Percentiles rank a stretch among this genome's conserved stretches.
These are phyloP conservation scores for Xiphias gladius DNA, from an alignment of 2,113 vertebrate genomes.

Conservation along the genomic window DNA sequence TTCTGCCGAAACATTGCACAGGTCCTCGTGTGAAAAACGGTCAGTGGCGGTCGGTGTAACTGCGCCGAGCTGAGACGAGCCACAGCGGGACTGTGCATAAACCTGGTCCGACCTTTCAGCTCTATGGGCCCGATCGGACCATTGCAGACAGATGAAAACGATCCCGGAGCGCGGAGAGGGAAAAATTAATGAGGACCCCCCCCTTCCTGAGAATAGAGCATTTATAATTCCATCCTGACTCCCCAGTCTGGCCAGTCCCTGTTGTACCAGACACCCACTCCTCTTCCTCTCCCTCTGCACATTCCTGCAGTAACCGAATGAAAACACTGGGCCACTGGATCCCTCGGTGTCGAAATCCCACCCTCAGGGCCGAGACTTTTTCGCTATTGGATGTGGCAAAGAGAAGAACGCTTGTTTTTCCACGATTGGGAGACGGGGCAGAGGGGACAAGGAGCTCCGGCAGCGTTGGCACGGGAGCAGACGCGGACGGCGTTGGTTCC, in stretches of 20 bases:
- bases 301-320: constrained; percentile 57
- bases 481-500: neutral
- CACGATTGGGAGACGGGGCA: constrained; percentile 60
- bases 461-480: constrained; percentile 7
- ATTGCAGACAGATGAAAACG: constrained; percentile 45
- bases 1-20: neutral
- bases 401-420: constrained; percentile 67
- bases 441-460: constrained; percentile 5
- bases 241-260: neutral
- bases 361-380: constrained; percentile 38
- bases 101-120: constrained; percentile 64
- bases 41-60: neutral
- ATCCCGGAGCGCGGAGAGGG: neutral
- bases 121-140: constrained; percentile 46
- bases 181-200: neutral
- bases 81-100: neutral
- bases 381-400: constrained; percentile 68
- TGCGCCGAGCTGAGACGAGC: neutral
- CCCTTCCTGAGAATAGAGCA: neutral
- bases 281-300: neutral
- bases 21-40: neutral
- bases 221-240: constrained; percentile 46
- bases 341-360: constrained; percentile 56
- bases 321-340: constrained; percentile 43
- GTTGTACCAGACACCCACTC: neutral